Evolutionary conservation across 1,140 invertebrate genomes (phyloP), one percentile per base, ranked within the genome.

Genomic region (Gonioctena quinquepunctata): DNA sequence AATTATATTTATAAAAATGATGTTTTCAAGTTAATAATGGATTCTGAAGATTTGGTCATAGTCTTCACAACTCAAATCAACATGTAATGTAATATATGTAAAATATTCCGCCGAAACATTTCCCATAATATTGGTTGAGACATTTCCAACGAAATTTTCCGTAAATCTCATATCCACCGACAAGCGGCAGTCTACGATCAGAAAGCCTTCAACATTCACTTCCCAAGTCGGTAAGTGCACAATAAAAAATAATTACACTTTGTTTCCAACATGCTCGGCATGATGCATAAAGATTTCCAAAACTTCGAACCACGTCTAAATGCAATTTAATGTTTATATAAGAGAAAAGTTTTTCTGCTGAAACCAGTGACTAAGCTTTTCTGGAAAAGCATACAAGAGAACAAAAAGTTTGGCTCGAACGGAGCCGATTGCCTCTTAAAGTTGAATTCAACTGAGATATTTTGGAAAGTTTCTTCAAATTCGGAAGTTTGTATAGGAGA

Each of bases 371-470:
- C 63, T 69, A 65, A 69, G 49, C 21, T 69, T 69, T 68, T 54
- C 48, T 50, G 65, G 57, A 68, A 68, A 71, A 54, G 66, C 61
- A 54, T 56, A 63, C 66, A 57, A 56, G 61, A 61, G 65, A 22
- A 56, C 13, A 42, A 28, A 68, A 62, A 65, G 61, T 70, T 59
- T 57, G 2, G 33, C 33, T 42, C 7, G 33, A 42, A 42, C 13
- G 26, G 63, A 70, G 71, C 56, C 71, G 73, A 77, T 77, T 77
- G 73, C 75, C 75, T 73, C 71, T 77, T 73, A 69, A 77, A 77
- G 73, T 77, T 71, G 73, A 77, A 71, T 77, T 77, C 75, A 75
- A 75, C 73, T 68, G 69, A 68, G 69, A 66, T 28, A 63, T 33
- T 63, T 63, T 48, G 49, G 69, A 75, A 69, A 56, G 21, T 59